These are phyloP conservation scores for Apus apus DNA, from an alignment of 2,113 vertebrate species.

Conservation along the genomic window DNA sequence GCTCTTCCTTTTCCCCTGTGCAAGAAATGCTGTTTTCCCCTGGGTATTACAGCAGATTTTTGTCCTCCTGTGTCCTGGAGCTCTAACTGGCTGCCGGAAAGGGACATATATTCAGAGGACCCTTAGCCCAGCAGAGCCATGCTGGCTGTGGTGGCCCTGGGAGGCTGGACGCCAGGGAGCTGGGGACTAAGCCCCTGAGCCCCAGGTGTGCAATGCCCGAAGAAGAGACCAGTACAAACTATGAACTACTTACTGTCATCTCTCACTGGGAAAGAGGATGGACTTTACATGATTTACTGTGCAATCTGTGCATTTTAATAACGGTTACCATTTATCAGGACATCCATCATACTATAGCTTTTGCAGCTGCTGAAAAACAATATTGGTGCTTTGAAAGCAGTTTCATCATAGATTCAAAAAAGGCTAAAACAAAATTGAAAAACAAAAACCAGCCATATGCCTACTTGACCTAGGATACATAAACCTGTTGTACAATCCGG, in stretches of 20 bases:
- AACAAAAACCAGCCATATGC: constrained; percentile 77
- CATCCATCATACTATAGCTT: constrained; percentile 64
- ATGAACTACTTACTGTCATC: constrained; percentile 14
- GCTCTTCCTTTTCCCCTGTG: neutral
- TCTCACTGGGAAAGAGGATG: constrained; percentile 18
- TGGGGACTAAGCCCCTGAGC: neutral
- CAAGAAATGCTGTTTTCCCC: neutral
- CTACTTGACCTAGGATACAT: constrained; percentile 79
- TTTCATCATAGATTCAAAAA: constrained; percentile 75
- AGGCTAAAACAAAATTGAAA: constrained; percentile 69
- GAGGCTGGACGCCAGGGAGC: neutral
- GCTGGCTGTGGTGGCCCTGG: rapidly evolving
- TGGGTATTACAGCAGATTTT: neutral
- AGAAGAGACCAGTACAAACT: neutral
- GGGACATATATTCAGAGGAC: rapidly evolving
- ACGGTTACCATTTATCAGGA: constrained; percentile 52
- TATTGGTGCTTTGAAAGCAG: constrained; percentile 72
- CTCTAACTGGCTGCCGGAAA: neutral
- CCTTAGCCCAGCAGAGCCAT: neutral
- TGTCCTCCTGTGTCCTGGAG: neutral
- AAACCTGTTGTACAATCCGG: constrained; percentile 82
- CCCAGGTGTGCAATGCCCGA: neutral
- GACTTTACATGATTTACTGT: constrained; percentile 61
- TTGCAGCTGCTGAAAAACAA: constrained; percentile 77
- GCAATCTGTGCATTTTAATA: constrained; percentile 76